Evolutionary conservation across 1,140 invertebrate genomes (phyloP).

Genomic region (Hylaeus volcanicus): DNA sequence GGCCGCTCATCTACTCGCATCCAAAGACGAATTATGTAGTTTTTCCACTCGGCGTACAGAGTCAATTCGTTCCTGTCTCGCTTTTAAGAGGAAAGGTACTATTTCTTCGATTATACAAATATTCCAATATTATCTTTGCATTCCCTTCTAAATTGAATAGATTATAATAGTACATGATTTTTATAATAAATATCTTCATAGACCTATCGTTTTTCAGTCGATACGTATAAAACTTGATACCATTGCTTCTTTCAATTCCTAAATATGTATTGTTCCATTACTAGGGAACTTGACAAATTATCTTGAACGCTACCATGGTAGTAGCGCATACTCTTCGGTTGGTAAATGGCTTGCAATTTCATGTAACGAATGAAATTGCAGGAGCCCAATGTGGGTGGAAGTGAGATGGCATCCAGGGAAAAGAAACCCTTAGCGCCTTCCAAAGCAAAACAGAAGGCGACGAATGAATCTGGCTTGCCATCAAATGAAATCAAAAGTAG

Average conservation of each 20-base stretch:
- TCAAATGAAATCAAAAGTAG: slow-evolving; percentile 71
- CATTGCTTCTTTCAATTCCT: not conserved
- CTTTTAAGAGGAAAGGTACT: slow-evolving; percentile 51
- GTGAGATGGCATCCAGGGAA: slow-evolving; percentile 82
- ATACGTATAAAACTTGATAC: not conserved
- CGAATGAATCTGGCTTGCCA: slow-evolving; percentile 73
- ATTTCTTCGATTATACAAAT: slow-evolving; percentile 19
- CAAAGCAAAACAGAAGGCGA: slow-evolving; percentile 79
- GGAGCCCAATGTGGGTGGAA: slow-evolving; percentile 81
- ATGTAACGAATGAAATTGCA: slow-evolving; percentile 66
- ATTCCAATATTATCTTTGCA: not conserved
- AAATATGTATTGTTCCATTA: slow-evolving; percentile 8
- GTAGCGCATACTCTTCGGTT: not conserved
- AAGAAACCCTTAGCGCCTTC: slow-evolving; percentile 80
- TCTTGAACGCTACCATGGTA: not conserved
- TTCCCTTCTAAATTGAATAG: not conserved
- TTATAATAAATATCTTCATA: not conserved
- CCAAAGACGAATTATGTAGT: slow-evolving; percentile 49
- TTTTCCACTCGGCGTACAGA: slow-evolving; percentile 32
- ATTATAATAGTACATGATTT: not conserved
- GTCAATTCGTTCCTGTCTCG: slow-evolving; percentile 43
- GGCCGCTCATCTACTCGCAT: slow-evolving; percentile 36
- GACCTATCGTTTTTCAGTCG: slow-evolving; percentile 5
- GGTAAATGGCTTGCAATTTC: slow-evolving; percentile 22
- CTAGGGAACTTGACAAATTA: slow-evolving; percentile 7